phyloP scores from a whole-genome alignment of 2,888 invertebrate genomes.

The Latheticus oryzae region DNA sequence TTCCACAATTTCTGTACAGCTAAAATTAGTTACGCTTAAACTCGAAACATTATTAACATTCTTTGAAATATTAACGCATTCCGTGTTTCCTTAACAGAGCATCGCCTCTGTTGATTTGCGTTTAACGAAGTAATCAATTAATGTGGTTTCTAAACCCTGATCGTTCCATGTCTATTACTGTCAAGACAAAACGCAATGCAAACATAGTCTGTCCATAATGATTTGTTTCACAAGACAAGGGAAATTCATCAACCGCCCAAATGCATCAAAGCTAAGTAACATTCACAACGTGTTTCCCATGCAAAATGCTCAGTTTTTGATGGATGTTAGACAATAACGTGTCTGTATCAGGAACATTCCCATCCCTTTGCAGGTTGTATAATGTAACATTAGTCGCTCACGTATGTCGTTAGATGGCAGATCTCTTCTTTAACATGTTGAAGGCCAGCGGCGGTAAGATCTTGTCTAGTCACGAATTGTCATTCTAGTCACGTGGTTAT shows the following conservation, averaged over 20 bases:
- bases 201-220: constrained; percentile 12
- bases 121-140: constrained; percentile 7
- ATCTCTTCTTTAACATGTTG: constrained; percentile 51
- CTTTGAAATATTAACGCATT: too few species aligned
- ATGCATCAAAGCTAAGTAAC: constrained; percentile 10
- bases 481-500: constrained; percentile 58
- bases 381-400: constrained; percentile 45
- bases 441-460: constrained; percentile 50
- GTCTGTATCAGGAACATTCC: constrained; percentile 31
- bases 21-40: too few species aligned
- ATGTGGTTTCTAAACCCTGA: neutral
- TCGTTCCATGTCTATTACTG: constrained; percentile 8
- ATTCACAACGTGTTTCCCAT: constrained; percentile 32
- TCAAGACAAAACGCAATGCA: constrained; percentile 10
- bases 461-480: constrained; percentile 58
- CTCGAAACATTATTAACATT: too few species aligned
- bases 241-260: constrained; percentile 32
- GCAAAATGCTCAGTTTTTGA: constrained; percentile 40
- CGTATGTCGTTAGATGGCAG: constrained; percentile 50
- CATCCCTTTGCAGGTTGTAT: constrained; percentile 38
- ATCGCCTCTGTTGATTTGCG: constrained; percentile 2
- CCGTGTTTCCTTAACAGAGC: too few species aligned
- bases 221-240: constrained; percentile 25
- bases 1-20: too few species aligned
- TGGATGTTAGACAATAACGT: constrained; percentile 43